phyloP scores from a whole-genome alignment of 2,797 vertebrate genomes.

The Hoplostethus mediterraneus region DNA sequence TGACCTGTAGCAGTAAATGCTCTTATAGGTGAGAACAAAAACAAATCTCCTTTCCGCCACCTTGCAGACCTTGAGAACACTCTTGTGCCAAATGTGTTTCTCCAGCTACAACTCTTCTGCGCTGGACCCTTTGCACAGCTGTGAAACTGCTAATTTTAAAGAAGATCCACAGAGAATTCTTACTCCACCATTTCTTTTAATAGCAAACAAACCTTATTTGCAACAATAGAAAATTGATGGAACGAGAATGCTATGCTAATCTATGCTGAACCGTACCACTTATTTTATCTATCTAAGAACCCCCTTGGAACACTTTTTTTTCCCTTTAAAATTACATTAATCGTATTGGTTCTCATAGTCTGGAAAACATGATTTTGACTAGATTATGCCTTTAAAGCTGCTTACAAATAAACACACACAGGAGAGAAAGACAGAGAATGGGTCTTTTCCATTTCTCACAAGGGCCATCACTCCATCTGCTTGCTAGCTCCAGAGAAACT shows the following conservation, averaged over 20 bases:
- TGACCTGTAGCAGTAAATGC: neutral
- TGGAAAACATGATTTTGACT: neutral
- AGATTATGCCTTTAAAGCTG: neutral
- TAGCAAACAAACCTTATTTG: too few relatives aligned
- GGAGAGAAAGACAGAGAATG: neutral
- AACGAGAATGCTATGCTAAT: too few relatives aligned
- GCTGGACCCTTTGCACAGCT: slow-evolving; percentile 13
- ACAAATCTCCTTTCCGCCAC: neutral
- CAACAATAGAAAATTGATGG: too few relatives aligned
- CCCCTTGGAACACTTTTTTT: too few relatives aligned
- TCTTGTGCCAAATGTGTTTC: neutral
- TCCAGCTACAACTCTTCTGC: neutral
- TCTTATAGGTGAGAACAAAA: slow-evolving; percentile 6
- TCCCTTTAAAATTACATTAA: neutral
- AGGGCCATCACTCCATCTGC: neutral
- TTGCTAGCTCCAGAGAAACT: slow-evolving; percentile 9
- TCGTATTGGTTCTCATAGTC: neutral
- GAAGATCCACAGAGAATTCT: neutral
- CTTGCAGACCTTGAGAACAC: slow-evolving; percentile 1
- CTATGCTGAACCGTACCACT: neutral
- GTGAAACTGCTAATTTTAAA: slow-evolving; percentile 1
- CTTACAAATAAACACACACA: neutral
- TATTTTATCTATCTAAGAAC: neutral
- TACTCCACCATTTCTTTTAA: too few relatives aligned
- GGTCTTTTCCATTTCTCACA: slow-evolving; percentile 5